Base-by-base conservation (phyloP, 2,888 invertebrate genomes). In the Eucera pruinosa region DNA sequence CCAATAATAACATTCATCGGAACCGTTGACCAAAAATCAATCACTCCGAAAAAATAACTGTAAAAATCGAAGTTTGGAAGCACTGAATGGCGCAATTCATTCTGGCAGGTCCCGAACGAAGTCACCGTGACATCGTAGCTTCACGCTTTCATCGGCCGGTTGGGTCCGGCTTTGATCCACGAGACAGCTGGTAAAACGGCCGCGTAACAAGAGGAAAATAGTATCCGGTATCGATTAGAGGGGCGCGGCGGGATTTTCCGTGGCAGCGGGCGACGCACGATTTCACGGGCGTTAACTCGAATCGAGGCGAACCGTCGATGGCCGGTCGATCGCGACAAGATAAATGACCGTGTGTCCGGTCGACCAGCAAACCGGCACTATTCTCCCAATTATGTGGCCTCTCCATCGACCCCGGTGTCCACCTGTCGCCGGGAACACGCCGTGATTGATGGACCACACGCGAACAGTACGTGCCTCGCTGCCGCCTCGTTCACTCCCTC, bases 381-480 rank as follows among this genome's bases (percentile, higher is more conserved):
- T 88, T 88, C 86, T 84, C 81, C 86, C 87, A 87, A 89, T 89
- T 88, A 88, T 87, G 87, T 85, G 81, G 86, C 82, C 80, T 87
- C 86, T 82, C 84, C 85, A 86, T 86, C 84, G 85, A 86, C 83
- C 84, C 85, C 77, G 73, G 70, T 85, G 84, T 87, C 84, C 88
- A 88, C 87, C 90, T 90, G 89, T 90, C 89, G 86, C 82, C 88
- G 83, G 82, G 77, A 81, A 83, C 84, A 79, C 82, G 64, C 57
- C 82, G 86, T 88, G 88, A 89, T 89, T 88, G 89, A 89, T 88
- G 81, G 83, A 86, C 82, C 83, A 80, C 85, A 87, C 87, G 86
- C 86, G 85, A 78, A 77, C 82, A 47, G 72, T 83, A 81, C 85
- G 79, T 73, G 82, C 72, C 75, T 61, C 62, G 62, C 67, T 39